phyloP scores from a whole-genome alignment of 2,888 invertebrate genomes.

The Caenorhabditis sp. region DNA sequence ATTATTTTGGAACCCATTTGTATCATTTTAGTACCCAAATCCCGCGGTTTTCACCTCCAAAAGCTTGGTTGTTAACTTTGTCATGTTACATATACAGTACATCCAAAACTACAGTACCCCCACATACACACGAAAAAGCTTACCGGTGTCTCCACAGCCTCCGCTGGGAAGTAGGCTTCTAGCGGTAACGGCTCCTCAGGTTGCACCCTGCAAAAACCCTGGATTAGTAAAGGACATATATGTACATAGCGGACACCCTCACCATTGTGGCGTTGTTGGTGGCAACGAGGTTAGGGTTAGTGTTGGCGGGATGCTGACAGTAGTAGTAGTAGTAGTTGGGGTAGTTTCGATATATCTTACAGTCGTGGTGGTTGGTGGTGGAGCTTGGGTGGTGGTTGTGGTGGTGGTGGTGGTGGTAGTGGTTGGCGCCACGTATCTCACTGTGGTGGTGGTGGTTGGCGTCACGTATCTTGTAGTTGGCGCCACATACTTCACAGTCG shows the following conservation, averaged over 20 bases:
- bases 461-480: background rate
- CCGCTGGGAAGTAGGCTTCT: background rate
- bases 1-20: no score
- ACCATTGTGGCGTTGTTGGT: conserved; percentile 7
- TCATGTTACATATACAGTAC: no score
- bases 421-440: background rate
- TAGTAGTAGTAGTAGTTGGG: conserved; percentile 9
- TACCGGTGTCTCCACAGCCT: conserved; percentile 32
- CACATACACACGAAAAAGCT: no score
- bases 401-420: background rate
- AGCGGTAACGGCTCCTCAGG: background rate
- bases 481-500: background rate
- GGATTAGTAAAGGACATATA: background rate
- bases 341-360: conserved; percentile 21
- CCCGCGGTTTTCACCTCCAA: no score
- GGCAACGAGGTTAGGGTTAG: conserved; percentile 16
- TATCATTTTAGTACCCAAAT: no score
- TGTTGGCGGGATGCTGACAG: conserved; percentile 10
- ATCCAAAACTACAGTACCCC: no score
- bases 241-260: no score
- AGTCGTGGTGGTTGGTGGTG: conserved; percentile 21
- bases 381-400: background rate
- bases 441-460: background rate
- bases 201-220: background rate
- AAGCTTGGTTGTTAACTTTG: no score